Conservation (phyloP, 2,888 invertebrate genomes). For the Euzophera pinguis region DNA sequence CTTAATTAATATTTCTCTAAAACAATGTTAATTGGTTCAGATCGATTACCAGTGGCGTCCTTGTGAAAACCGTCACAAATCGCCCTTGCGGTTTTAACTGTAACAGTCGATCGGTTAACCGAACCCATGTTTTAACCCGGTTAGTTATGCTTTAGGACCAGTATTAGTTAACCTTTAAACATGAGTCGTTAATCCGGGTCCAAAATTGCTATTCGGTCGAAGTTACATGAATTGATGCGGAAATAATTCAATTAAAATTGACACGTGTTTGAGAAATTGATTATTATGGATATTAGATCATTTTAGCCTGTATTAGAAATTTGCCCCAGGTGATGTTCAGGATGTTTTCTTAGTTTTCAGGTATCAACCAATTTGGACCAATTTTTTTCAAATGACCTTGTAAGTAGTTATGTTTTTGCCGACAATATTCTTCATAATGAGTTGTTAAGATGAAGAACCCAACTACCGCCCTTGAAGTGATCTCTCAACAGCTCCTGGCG, state of each 20-base stretch:
- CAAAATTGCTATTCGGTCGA: neutral
- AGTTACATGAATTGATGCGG: neutral
- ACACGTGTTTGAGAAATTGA: neutral
- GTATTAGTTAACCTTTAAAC: neutral
- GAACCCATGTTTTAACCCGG: neutral
- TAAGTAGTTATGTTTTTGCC: too few species aligned
- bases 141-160: neutral
- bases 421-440: too few species aligned
- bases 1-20: too few species aligned
- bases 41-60: neutral
- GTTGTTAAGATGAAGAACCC: neutral
- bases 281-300: too few species aligned
- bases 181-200: neutral
- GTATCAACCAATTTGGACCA: too few species aligned
- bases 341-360: too few species aligned
- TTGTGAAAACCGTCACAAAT: neutral
- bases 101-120: slow-evolving; percentile 4
- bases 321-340: too few species aligned
- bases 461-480: neutral
- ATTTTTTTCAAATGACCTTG: too few species aligned
- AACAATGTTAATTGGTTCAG: neutral
- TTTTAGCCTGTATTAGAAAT: too few species aligned
- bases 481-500: slow-evolving; percentile 14
- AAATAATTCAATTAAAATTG: neutral
- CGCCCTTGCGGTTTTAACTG: slow-evolving; percentile 2